Conservation (phyloP, 2,888 invertebrate species). For the Lochmaea capreae region DNA sequence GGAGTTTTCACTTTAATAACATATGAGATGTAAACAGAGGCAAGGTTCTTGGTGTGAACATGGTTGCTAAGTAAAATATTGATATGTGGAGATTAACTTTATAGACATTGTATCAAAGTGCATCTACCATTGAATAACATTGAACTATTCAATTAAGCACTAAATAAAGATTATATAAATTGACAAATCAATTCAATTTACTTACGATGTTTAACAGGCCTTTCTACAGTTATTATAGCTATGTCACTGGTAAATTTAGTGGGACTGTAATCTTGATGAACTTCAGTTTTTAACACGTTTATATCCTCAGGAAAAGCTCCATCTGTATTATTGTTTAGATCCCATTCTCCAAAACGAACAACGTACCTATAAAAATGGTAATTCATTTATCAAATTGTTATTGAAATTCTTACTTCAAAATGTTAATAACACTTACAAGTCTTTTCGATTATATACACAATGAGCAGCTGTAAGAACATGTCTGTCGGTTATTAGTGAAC, state of each 20-base stretch:
- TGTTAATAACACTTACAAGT: constrained; percentile 68
- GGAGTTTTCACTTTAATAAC: too few species aligned
- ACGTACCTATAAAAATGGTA: constrained; percentile 67
- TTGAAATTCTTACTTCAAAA: background rate
- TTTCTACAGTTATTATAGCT: constrained; percentile 75
- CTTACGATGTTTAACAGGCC: constrained; percentile 55
- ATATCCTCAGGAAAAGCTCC: constrained; percentile 75
- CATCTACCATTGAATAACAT: too few species aligned
- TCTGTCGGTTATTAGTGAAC: constrained; percentile 73
- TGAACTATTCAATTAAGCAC: too few species aligned
- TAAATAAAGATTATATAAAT: too few species aligned
- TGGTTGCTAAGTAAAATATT: too few species aligned
- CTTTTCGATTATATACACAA: constrained; percentile 73
- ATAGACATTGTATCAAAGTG: too few species aligned
- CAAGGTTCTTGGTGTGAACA: too few species aligned
- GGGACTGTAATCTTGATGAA: constrained; percentile 78
- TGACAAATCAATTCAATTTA: constrained; percentile 12
- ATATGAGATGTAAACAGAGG: too few species aligned
- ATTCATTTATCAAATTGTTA: background rate
- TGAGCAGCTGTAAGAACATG: constrained; percentile 86
- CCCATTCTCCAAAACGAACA: constrained; percentile 83
- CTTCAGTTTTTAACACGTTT: constrained; percentile 69
- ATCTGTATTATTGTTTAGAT: constrained; percentile 73
- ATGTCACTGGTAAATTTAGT: constrained; percentile 79
- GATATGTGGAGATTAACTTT: too few species aligned